Percentiles rank a stretch among this genome's conserved stretches.
Evolutionary conservation across 2,888 invertebrate genomes (phyloP).

Genomic region (Diaphora mendica): DNA sequence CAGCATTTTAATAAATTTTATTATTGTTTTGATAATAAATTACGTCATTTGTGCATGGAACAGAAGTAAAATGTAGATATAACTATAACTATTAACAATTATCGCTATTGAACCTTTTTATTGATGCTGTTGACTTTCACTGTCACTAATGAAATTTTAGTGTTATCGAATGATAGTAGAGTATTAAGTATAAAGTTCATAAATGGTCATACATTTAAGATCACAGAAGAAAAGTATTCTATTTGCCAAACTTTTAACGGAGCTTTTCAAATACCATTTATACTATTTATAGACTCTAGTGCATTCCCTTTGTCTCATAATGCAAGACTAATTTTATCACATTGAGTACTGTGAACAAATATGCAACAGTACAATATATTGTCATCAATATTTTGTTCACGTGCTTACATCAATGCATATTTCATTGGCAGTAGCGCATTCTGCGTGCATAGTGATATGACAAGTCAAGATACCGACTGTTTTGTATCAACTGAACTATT

Average conservation of each 20-base stretch:
- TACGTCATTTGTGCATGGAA: slow-evolving; percentile 9
- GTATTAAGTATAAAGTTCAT: background rate
- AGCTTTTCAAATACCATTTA: background rate
- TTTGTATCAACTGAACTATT: background rate
- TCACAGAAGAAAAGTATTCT: background rate
- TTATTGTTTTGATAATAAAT: slow-evolving; percentile 22
- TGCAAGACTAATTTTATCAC: background rate
- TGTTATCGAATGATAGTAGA: too few relatives aligned
- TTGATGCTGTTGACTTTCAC: background rate
- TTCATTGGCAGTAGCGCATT: slow-evolving; percentile 32
- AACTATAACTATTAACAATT: background rate
- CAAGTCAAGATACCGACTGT: background rate
- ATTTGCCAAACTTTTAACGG: background rate
- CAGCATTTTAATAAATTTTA: slow-evolving; percentile 29
- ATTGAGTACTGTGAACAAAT: background rate
- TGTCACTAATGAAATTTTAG: background rate
- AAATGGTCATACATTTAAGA: background rate
- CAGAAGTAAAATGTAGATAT: background rate
- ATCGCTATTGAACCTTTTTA: background rate
- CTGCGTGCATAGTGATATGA: slow-evolving; percentile 23
- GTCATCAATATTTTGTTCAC: slow-evolving; percentile 39
- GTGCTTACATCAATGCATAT: slow-evolving; percentile 28
- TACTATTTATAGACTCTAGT: background rate
- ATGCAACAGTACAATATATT: slow-evolving; percentile 15
- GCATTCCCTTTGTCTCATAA: background rate